Evolutionary conservation across 2,888 invertebrate species (phyloP).

Genomic region (Ochropleura leucogaster): DNA sequence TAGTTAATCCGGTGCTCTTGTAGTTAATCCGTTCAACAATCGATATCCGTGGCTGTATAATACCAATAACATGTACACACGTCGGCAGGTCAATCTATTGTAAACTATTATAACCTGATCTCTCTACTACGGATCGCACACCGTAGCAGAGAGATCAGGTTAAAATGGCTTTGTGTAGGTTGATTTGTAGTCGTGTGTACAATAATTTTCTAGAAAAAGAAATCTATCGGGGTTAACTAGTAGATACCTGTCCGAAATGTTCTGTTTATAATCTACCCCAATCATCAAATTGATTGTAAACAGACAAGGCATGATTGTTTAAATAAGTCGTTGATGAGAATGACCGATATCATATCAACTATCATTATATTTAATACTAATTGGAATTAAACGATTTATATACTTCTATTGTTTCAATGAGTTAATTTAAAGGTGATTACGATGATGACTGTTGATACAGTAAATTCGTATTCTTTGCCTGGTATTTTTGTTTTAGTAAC

Average conservation of each 20-base stretch:
- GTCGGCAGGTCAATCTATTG: no score
- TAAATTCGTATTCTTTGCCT: neutral
- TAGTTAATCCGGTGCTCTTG: neutral
- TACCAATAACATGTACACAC: neutral
- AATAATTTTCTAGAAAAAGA: neutral
- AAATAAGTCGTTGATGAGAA: slow-evolving; percentile 14
- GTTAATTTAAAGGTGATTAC: slow-evolving; percentile 11
- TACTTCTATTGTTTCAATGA: slow-evolving; percentile 9
- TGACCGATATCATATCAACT: slow-evolving; percentile 14
- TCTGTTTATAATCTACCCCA: slow-evolving; percentile 7
- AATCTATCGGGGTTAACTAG: neutral
- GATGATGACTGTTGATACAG: slow-evolving; percentile 14
- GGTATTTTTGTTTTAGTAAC: slow-evolving; percentile 28
- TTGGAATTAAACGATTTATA: slow-evolving; percentile 24
- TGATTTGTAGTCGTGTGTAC: no score
- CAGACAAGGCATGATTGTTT: slow-evolving; percentile 9
- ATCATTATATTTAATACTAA: neutral
- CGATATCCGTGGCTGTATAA: neutral
- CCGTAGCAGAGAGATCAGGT: no score
- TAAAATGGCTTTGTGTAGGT: no score
- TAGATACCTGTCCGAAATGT: neutral
- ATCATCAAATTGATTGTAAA: slow-evolving; percentile 11
- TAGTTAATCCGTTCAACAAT: neutral
- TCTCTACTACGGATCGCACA: no score
- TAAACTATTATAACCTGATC: no score